Percentiles rank a stretch among this genome's conserved stretches.
These are phyloP conservation scores for Dendrolimus houi DNA, from an alignment of 2,888 invertebrate genomes.

Conservation along the genomic window DNA sequence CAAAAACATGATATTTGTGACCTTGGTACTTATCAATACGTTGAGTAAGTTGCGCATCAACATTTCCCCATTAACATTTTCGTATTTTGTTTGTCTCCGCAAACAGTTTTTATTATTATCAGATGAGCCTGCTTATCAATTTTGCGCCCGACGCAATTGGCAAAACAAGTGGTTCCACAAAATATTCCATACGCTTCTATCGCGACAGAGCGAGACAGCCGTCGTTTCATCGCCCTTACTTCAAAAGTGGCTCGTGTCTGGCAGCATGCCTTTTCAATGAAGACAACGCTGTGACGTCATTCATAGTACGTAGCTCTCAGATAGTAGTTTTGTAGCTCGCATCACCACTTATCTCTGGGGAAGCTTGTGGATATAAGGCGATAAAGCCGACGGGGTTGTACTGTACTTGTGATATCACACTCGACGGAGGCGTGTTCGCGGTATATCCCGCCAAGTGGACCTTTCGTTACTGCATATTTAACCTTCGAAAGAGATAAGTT, in stretches of 20 bases:
- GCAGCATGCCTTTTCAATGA: slow-evolving; percentile 53
- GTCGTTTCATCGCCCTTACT: slow-evolving; percentile 48
- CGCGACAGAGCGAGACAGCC: slow-evolving; percentile 58
- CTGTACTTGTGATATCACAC: slow-evolving; percentile 63
- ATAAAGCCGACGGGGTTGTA: slow-evolving; percentile 47
- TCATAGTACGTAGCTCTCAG: slow-evolving; percentile 77
- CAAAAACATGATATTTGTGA: slow-evolving; percentile 3
- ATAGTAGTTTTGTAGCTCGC: slow-evolving; percentile 68
- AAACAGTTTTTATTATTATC: slow-evolving; percentile 28
- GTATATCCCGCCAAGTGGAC: slow-evolving; percentile 31
- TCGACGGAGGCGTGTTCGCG: slow-evolving; percentile 60
- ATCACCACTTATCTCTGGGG: slow-evolving; percentile 49
- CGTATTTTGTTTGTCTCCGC: slow-evolving; percentile 11
- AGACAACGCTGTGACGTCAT: slow-evolving; percentile 57
- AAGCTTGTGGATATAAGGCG: slow-evolving; percentile 65
- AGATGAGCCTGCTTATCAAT: slow-evolving; percentile 33
- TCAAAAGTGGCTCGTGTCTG: slow-evolving; percentile 47
- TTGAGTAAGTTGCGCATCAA: slow-evolving; percentile 7
- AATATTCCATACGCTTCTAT: slow-evolving; percentile 70
- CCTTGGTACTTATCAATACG: neutral
- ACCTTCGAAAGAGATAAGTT: slow-evolving; percentile 36
- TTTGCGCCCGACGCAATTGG: slow-evolving; percentile 66
- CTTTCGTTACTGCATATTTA: slow-evolving; percentile 34
- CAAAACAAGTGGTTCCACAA: slow-evolving; percentile 71
- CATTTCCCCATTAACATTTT: slow-evolving; percentile 14